Evolutionary conservation across 1,140 invertebrate genomes (phyloP).

Genomic region (Bradynema listronoti): DNA sequence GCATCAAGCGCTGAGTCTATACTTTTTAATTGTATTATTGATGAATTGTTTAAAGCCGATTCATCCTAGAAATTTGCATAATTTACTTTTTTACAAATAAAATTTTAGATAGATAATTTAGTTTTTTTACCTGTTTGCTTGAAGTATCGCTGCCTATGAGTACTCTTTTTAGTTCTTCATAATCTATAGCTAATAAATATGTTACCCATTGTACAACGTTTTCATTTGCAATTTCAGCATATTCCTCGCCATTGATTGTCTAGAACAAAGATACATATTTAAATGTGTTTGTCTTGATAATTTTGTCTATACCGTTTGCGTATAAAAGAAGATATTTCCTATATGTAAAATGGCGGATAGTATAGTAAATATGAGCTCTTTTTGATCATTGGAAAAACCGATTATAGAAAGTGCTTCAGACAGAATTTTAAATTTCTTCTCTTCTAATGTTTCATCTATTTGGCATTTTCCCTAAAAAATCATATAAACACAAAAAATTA

Average conservation of each 20-base stretch:
- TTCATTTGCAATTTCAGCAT: slow-evolving; percentile 26
- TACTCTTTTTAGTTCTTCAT: slow-evolving; percentile 11
- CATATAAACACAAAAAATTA: neutral
- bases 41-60: no score
- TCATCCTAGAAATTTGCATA: no score
- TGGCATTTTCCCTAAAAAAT: slow-evolving; percentile 24
- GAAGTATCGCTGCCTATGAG: slow-evolving; percentile 1
- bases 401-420: slow-evolving; percentile 12
- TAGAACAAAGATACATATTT: no score
- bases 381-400: slow-evolving; percentile 28
- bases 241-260: slow-evolving; percentile 14
- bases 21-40: no score
- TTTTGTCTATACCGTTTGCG: slow-evolving; percentile 17
- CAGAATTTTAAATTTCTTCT: slow-evolving; percentile 8
- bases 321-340: slow-evolving; percentile 30
- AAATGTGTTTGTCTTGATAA: no score
- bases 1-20: slow-evolving; percentile 26
- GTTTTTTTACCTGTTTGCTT: neutral
- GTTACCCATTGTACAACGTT: slow-evolving; percentile 29
- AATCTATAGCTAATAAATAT: slow-evolving; percentile 27
- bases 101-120: no score
- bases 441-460: neutral
- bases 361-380: slow-evolving; percentile 26
- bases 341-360: slow-evolving; percentile 27
- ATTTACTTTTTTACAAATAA: no score